Base-by-base conservation (phyloP, 35 echinoderm and acorn worm species). In the Eucidaris tribuloides region DNA sequence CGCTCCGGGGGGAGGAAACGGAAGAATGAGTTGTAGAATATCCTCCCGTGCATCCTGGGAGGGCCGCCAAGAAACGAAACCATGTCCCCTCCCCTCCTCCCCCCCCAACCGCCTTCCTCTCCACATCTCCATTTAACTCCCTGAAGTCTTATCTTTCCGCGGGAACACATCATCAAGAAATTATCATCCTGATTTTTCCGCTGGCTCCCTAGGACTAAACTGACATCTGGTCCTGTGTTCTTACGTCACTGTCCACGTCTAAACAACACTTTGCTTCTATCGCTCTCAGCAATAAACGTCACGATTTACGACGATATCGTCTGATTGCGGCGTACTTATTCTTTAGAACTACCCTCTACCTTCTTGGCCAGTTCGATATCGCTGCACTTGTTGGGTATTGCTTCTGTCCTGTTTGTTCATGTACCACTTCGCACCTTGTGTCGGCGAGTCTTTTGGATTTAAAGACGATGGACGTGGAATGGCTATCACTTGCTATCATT, bases 121-220 rank as follows among this genome's bases (percentile, higher is more conserved):
- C 57, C 68, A 1, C 66, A 44, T n/a, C n/a, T n/a, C n/a, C n/a
- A n/a, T n/a, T n/a, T n/a, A n/a, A n/a, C n/a, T n/a, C n/a, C n/a
- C n/a, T 14, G 66, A 39, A 50, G 29, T 40, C 37, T 79, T 44
- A 19, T 79, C 59, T 59, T 93, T 93, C n/a, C 82, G 65, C 34
- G 91, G n/a, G 91, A 93, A 27, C 78, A 88, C 91, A 93, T 93
- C 45, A 60, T 42, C 40, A 84, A 28, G 41, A 93, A 89, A 71
- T 93, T 82, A 1, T 93, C 91, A n/a, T 92, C 65, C 2, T 92
- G 70, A n/a, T 24, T 41, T 61, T 64, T 19, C 32, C 41, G 15
- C 37, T 22, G 24, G 37, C 9, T n/a, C 65, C 33, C 33, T 39
- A 32, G 19, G 80, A 38, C 4, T 70, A 9, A n/a, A 30, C 41